Evolutionary conservation across 2,113 vertebrate genomes (phyloP).

Genomic region (Trichechus manatus): DNA sequence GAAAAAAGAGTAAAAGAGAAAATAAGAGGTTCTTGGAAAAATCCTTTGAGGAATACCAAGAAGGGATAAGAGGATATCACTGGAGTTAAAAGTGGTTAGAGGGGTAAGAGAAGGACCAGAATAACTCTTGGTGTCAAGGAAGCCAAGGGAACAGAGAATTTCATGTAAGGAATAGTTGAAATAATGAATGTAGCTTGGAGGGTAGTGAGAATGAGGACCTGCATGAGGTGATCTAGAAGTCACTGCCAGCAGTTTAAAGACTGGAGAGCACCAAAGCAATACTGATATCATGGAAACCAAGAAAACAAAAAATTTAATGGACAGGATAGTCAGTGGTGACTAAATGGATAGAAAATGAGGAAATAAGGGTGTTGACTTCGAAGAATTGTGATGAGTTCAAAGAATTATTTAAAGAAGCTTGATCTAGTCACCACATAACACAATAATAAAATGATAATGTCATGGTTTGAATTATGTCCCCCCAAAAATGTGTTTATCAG

Average conservation of each 20-base stretch:
- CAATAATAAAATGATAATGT: background rate
- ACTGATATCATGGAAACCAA: background rate
- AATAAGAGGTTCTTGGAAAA: background rate
- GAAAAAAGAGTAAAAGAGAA: background rate
- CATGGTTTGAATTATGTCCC: too few species aligned
- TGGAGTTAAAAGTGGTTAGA: background rate
- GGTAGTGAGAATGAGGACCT: background rate
- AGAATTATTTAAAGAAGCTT: background rate
- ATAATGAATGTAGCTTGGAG: background rate
- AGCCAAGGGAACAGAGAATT: background rate
- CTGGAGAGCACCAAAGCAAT: background rate
- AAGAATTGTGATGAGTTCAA: constrained; percentile 37
- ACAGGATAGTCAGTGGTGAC: background rate
- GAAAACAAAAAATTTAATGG: background rate
- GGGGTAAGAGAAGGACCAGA: background rate
- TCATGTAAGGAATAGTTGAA: background rate
- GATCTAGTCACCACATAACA: background rate
- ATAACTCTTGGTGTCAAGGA: background rate
- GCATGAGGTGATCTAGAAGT: background rate
- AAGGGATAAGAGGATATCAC: background rate
- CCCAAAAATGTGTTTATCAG: too few species aligned
- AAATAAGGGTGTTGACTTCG: background rate
- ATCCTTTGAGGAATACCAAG: background rate
- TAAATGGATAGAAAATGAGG: background rate
- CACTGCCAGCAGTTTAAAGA: background rate